Conservation (phyloP, 2,113 vertebrate genomes). For the Pluvialis apricaria region DNA sequence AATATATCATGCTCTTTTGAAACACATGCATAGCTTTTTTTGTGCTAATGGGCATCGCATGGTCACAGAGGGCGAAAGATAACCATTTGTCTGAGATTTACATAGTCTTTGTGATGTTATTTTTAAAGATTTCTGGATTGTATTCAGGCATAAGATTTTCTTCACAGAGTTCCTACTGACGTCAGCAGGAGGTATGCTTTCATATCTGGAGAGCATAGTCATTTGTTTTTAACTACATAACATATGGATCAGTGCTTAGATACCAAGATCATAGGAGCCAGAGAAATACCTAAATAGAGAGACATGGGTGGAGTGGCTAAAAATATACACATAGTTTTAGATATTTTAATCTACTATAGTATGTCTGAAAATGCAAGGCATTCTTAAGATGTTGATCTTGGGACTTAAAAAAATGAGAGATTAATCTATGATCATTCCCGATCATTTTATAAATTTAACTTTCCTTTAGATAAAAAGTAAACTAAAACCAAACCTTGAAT, state of each 20-base stretch:
- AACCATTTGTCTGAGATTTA: neutral
- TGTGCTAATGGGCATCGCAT: neutral
- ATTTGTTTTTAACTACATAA: neutral
- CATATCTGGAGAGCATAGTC: neutral
- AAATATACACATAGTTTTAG: neutral
- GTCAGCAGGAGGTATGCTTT: neutral
- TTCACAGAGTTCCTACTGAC: neutral
- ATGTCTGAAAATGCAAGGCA: neutral
- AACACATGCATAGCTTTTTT: neutral
- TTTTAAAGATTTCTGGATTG: neutral
- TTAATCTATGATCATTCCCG: neutral
- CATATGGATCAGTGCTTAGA: neutral
- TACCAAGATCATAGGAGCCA: neutral
- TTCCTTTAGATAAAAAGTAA: neutral
- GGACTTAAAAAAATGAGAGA: neutral
- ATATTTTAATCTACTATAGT: neutral
- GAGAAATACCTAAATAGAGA: neutral
- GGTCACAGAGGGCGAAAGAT: neutral
- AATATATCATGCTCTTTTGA: neutral
- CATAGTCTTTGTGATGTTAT: neutral
- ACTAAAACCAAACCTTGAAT: neutral
- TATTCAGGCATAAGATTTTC: neutral
- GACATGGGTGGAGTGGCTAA: neutral
- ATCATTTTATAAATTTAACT: conserved; percentile 8
- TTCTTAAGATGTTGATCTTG: neutral